Percentiles rank a stretch among this genome's conserved stretches.
Conservation (phyloP, 2,888 invertebrate genomes). For the Creontiades dilutus region DNA sequence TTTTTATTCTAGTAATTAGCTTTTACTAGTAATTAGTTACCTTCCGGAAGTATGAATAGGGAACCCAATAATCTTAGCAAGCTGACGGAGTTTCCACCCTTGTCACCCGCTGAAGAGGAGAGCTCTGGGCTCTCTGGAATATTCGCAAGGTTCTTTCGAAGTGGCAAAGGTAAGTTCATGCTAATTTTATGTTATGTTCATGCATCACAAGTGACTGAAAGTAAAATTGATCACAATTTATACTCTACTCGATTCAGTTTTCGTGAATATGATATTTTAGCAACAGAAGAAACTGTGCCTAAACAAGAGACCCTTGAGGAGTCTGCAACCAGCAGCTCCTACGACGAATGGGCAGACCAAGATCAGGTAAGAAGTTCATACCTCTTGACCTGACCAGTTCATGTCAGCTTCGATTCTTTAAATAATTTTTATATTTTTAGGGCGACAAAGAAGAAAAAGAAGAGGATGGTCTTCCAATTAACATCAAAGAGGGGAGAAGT, state of each 20-base stretch:
- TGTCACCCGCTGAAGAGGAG: conserved; percentile 87
- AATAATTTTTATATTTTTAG: conserved; percentile 27
- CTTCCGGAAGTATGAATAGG: neutral
- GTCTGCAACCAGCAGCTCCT: conserved; percentile 37
- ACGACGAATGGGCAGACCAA: conserved; percentile 50
- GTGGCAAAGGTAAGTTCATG: conserved; percentile 76
- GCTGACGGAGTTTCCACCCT: conserved; percentile 88
- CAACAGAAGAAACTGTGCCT: neutral
- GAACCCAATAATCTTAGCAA: conserved; percentile 77
- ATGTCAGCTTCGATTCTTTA: neutral
- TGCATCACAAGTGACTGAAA: neutral
- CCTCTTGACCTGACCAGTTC: no score
- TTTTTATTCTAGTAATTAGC: no score
- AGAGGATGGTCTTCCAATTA: conserved; percentile 63
- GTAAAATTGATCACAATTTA: neutral
- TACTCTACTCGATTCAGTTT: neutral
- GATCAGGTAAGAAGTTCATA: neutral
- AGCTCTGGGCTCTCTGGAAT: conserved; percentile 85
- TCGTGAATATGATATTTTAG: neutral
- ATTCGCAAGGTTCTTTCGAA: conserved; percentile 86
- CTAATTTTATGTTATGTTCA: no score
- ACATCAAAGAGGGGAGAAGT: conserved; percentile 84
- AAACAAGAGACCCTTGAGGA: conserved; percentile 14
- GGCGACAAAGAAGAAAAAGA: conserved; percentile 59
- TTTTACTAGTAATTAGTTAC: no score